Evolutionary conservation across 2,888 invertebrate species (phyloP), one percentile per base, ranked within the genome.

Genomic region (Scrobipalpa costella): DNA sequence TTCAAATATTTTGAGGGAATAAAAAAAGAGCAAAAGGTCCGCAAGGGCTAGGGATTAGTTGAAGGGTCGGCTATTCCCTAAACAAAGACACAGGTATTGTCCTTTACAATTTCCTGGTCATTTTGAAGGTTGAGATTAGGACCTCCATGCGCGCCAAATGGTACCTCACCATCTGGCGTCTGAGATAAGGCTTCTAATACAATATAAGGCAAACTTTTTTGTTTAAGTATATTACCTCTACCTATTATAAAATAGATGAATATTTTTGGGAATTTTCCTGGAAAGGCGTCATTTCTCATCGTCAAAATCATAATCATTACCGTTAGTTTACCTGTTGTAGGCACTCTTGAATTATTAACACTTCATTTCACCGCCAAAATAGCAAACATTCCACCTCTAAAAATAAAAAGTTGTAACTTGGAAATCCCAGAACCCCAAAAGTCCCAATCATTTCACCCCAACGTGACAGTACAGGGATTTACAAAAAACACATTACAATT

Each of bases 71-170:
- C 21, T 17, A 9, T 21, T 34, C 27, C 17, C 34, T 58, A 63
- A 66, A 63, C 63, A 66, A 49, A 44, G 21, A 36, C 17, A 27
- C 63, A 63, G 63, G 65, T 66, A 63, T 52, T 61, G 65, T 52
- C 52, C 50, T 64, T 62, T 40, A 40, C 38, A 58, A 58, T 63
- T 61, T 66, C 65, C 63, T 66, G 65, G 61, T 63, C 65, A 63
- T 59, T 66, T 63, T 55, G 9, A 57, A 59, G 19, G 40, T 11
- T 58, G 33, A 21, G 55, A 60, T 63, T 36, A 59, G 49, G 15
- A 63, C 55, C 63, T 61, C 50, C 50, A 11, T 21, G 57, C 19
- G 13, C 13, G 57, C 59, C 59, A 59, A 44, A 44, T 59, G 59
- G 13, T 44, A 9, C 27, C 27, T 19, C 19, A 9, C 57, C 38